phyloP scores from a whole-genome alignment of 1,140 invertebrate genomes.

The Bombus turneri region DNA sequence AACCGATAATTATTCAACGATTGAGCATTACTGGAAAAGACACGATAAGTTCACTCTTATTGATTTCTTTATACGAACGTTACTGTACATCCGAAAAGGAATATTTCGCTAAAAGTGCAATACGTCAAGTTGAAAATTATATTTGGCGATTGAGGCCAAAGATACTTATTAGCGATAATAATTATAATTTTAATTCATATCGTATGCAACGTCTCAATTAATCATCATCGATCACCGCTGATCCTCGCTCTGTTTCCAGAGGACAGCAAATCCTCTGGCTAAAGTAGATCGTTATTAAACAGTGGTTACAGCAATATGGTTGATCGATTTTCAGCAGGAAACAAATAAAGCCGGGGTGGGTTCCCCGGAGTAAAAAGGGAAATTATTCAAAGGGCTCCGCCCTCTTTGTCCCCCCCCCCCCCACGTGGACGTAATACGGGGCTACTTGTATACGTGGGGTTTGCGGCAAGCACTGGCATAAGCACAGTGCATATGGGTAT shows the following conservation, averaged over 20 bases:
- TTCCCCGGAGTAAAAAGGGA: slow-evolving; percentile 33
- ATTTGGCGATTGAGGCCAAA: too few species aligned
- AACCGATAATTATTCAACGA: neutral
- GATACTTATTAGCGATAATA: neutral
- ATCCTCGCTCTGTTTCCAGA: neutral
- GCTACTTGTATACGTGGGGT: slow-evolving; percentile 43
- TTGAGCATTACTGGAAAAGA: neutral
- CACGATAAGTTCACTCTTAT: too few species aligned
- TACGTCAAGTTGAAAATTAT: too few species aligned
- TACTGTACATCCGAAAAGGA: neutral
- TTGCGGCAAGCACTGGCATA: slow-evolving; percentile 55
- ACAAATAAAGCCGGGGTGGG: slow-evolving; percentile 42
- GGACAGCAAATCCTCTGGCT: neutral
- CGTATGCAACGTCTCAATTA: neutral
- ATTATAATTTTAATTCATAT: neutral
- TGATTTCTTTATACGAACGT: neutral
- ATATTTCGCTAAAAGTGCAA: neutral
- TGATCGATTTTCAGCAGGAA: slow-evolving; percentile 53
- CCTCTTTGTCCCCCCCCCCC: slow-evolving; percentile 22
- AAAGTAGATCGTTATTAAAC: slow-evolving; percentile 43
- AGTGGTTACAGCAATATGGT: slow-evolving; percentile 28
- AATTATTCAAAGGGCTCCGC: slow-evolving; percentile 65
- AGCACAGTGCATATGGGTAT: slow-evolving; percentile 68
- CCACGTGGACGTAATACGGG: slow-evolving; percentile 39
- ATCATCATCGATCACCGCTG: neutral